Evolutionary conservation across 1,140 invertebrate genomes (phyloP), one percentile per base, ranked within the genome.

Genomic region (Ostrea edulis): DNA sequence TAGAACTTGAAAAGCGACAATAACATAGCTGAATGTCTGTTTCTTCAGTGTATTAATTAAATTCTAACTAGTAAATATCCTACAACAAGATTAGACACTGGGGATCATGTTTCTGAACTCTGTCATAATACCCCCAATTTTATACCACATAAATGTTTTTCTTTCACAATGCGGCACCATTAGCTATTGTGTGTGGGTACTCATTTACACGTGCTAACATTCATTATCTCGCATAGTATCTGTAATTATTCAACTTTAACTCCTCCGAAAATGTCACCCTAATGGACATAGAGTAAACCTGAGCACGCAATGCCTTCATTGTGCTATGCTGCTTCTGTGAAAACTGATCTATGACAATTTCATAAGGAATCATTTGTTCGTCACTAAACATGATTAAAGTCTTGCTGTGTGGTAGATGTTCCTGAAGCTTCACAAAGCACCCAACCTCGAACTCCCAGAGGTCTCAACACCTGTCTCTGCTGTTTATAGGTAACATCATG

Each of bases 201-300:
- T 77, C 68, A 77, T 77, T 77, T 77, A 77, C 68, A 77, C 68
- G 25, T 77, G 68, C 68, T 25, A 77, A 77, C 68, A 77, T 25
- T 77, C 17, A 77, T 77, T 77, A 77, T 77, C 68, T 77, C 25
- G 35, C 68, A 77, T 77, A 77, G 68, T 77, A 77, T 77, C 68
- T 77, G 68, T 77, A 77, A 77, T 77, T 77, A 77, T 77, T 29
- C 29, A 77, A 35, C 68, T 77, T 35, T 29, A 77, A 35, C 68
- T 77, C 68, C 68, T 14, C 25, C 7, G 11, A 77, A 25, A 29
- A 77, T 77, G 25, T 77, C 68, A 77, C 25, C 29, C 29, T 77
- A 77, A 44, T 77, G 68, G 68, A 35, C 68, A 35, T 8, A 22
- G 29, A 77, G 68, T 77, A 77, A 77, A 77, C 68, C 17, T 14